phyloP scores from a whole-genome alignment of 2,888 invertebrate species.

The Apodemia duryi region DNA sequence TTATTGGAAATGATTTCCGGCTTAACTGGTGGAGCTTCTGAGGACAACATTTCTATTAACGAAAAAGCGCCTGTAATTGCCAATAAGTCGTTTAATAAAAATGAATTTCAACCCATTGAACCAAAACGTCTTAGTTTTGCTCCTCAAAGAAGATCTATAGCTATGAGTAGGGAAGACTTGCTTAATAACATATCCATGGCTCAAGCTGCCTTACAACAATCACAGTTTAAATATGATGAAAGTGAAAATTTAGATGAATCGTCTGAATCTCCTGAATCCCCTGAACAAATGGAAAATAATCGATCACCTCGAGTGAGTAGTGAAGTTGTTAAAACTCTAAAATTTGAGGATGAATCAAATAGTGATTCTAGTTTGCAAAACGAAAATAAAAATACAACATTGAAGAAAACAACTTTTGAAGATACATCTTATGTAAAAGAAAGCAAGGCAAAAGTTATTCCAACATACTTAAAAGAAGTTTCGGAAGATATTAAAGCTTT shows the following conservation, averaged over 20 bases:
- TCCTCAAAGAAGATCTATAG: conserved; percentile 45
- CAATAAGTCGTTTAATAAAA: conserved; percentile 20
- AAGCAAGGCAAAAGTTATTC: conserved; percentile 53
- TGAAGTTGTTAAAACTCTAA: conserved; percentile 61
- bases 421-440: conserved; percentile 49
- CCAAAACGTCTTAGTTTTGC: conserved; percentile 40
- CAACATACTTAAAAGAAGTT: conserved; percentile 50
- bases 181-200: conserved; percentile 57
- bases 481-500: conserved; percentile 56
- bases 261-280: conserved; percentile 28
- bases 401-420: conserved; percentile 53
- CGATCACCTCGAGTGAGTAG: conserved; percentile 37
- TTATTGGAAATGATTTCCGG: conserved; percentile 54
- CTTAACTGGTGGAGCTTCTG: conserved; percentile 43
- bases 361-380: conserved; percentile 38
- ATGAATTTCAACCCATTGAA: conserved; percentile 23
- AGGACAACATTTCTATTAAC: conserved; percentile 19
- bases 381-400: conserved; percentile 37
- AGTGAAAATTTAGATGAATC: conserved; percentile 40
- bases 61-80: conserved; percentile 21
- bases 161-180: conserved; percentile 51
- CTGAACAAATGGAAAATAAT: conserved; percentile 27
- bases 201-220: conserved; percentile 47
- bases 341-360: conserved; percentile 55
- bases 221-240: conserved; percentile 43